Evolutionary conservation across 1,140 invertebrate genomes (phyloP), one percentile per base, ranked within the genome.

Genomic region (Nymphalis io): DNA sequence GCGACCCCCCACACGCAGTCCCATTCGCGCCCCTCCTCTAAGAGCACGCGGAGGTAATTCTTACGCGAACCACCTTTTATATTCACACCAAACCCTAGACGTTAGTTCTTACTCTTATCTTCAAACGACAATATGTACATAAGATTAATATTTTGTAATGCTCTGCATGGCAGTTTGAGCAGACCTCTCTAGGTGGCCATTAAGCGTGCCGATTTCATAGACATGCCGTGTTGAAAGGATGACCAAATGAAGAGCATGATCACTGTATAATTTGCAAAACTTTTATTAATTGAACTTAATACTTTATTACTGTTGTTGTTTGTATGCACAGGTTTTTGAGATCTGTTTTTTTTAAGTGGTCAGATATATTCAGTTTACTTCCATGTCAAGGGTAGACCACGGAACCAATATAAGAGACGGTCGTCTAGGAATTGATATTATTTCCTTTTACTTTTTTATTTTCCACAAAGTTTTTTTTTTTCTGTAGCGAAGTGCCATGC

Each of bases 61-160:
- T 81, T 71, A 71, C 74, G 68, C 74, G 68, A 58, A 18, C 65
- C 73, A 78, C 78, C 78, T 82, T 84, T 81, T 83, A 76, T 83
- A 86, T 79, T 78, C 72, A 73, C 80, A 79, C 76, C 76, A 60
- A 74, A 83, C 72, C 67, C 75, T 85, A 86, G 83, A 81, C 72
- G 78, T 79, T 89, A 87, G 83, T 85, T 88, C 84, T 89, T 87
- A 90, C 74, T 90, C 81, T 90, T 90, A 90, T 88, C 89, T 87
- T 91, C 82, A 83, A 92, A 84, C 88, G 91, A 92, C 91, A 92
- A 92, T 92, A 92, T 92, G 91, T 92, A 92, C 84, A 92, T 92
- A 92, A 92, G 88, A 92, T 89, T 85, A 89, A 91, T 88, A 89
- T 85, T 90, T 89, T 89, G 86, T 89, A 85, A 84, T 67, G 77